Base-by-base conservation (phyloP, 2,888 invertebrate genomes). In the Bellardia pandia region DNA sequence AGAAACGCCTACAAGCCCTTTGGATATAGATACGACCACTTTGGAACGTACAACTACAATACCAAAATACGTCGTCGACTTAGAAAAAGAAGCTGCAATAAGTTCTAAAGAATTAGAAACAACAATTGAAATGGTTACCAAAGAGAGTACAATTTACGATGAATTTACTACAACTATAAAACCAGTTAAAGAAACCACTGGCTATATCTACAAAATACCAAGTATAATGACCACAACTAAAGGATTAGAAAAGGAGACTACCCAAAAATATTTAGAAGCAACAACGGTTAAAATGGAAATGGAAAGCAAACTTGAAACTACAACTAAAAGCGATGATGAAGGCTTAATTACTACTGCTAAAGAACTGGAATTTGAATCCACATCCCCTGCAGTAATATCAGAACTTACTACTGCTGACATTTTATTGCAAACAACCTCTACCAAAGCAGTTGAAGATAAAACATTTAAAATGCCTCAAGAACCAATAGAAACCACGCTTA, bases 131-230 rank as follows among this genome's bases (percentile, higher is more conserved):
- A 40, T 71, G 7, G 9, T 48, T 30, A 33, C n/a, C 58, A 40
- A 58, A 11, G 51, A n/a, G n/a, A 51, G 14, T n/a, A 13, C 2
- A 51, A 51, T n/a, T 51, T 5, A 7, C 4, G 51, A 51, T n/a
- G 42, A 74, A 9, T 16, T 60, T 0, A 45, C 69, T 6, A 79
- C 86, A 58, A 71, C 74, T n/a, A 37, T 40, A 16, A 72, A 58
- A 45, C 14, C 75, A 33, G n/a, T 58, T 5, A 60, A 74, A 8
- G 6, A 11, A n/a, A 60, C 60, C 30, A 75, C 75, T 48, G 37
- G 37, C 8, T 75, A 75, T 5, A 13, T 16, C 3, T 62, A 75
- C 37, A 9, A 51, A 11, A 11, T 23, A 14, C 37, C 51, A 33
- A 76, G n/a, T 13, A 48, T 7, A 45, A 11, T 11, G 9, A 37